phyloP scores from a whole-genome alignment of 2,797 vertebrate genomes.

The Channallabes apus region DNA sequence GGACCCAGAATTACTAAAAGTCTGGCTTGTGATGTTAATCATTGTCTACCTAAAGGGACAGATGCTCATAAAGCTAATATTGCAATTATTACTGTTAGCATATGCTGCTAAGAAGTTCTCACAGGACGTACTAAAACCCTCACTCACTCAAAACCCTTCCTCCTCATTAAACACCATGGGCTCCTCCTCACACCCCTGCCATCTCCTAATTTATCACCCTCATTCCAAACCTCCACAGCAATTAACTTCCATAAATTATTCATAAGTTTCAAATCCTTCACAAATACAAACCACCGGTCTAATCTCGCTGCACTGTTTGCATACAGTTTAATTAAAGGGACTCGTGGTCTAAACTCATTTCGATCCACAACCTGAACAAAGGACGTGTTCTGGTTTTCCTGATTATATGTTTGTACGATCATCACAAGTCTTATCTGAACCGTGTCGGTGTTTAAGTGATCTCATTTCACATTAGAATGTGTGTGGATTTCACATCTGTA shows the following conservation, averaged over 20 bases:
- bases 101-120: conserved; percentile 1
- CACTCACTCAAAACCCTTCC: conserved; percentile 58
- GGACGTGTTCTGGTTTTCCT: conserved; percentile 38
- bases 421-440: conserved; percentile 23
- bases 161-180: conserved; percentile 66
- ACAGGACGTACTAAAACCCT: conserved; percentile 25
- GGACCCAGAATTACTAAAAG: background rate
- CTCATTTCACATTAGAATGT: conserved; percentile 4
- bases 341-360: conserved; percentile 58
- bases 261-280: conserved; percentile 62
- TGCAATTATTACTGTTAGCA: conserved; percentile 7
- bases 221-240: conserved; percentile 59
- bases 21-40: background rate
- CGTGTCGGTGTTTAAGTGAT: conserved; percentile 10
- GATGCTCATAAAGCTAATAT: background rate
- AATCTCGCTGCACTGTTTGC: conserved; percentile 67
- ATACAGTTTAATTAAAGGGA: conserved; percentile 69
- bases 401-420: conserved; percentile 29
- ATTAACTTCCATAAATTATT: conserved; percentile 76
- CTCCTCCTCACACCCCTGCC: conserved; percentile 64
- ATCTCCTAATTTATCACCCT: conserved; percentile 49
- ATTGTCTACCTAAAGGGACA: background rate
- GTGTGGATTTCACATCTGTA: too few relatives aligned
- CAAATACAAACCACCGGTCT: conserved; percentile 63
- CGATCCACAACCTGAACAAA: conserved; percentile 51